phyloP scores from a whole-genome alignment of 2,113 vertebrate species.

The Phodopus roborovskii region DNA sequence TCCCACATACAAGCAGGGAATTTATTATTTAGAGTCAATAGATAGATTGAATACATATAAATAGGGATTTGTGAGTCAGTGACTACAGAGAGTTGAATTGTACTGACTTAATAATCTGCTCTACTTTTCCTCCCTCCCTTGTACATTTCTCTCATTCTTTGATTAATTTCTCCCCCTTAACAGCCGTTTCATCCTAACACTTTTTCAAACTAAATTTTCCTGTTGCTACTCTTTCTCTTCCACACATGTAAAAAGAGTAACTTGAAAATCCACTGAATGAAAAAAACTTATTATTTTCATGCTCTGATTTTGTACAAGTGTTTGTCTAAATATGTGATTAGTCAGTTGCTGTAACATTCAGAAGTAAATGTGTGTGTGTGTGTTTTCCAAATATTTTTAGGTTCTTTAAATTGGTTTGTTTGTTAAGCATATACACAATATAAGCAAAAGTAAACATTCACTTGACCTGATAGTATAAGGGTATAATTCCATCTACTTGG shows the following conservation, averaged over 20 bases:
- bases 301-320: not conserved
- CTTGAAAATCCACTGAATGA: not conserved
- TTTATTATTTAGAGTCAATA: not conserved
- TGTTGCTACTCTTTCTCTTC: not conserved
- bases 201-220: not conserved
- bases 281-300: constrained; percentile 11
- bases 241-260: not conserved
- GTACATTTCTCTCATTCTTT: not conserved
- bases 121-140: not conserved
- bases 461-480: not conserved
- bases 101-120: not conserved
- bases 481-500: not conserved
- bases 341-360: not conserved
- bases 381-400: not conserved
- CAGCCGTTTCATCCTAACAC: not conserved
- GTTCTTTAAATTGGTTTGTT: not conserved
- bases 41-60: not conserved
- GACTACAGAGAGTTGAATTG: not conserved
- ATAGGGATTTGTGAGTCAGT: not conserved
- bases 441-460: not conserved
- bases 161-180: not conserved
- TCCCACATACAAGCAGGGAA: not conserved
- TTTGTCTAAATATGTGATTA: constrained; percentile 12
- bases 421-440: not conserved
- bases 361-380: not conserved